A percentile compares a stretch with the other conserved stretches of the same genome.
These are phyloP conservation scores for Pyrrhosoma nymphula DNA, from an alignment of 2,888 invertebrate genomes.

Conservation along the genomic window DNA sequence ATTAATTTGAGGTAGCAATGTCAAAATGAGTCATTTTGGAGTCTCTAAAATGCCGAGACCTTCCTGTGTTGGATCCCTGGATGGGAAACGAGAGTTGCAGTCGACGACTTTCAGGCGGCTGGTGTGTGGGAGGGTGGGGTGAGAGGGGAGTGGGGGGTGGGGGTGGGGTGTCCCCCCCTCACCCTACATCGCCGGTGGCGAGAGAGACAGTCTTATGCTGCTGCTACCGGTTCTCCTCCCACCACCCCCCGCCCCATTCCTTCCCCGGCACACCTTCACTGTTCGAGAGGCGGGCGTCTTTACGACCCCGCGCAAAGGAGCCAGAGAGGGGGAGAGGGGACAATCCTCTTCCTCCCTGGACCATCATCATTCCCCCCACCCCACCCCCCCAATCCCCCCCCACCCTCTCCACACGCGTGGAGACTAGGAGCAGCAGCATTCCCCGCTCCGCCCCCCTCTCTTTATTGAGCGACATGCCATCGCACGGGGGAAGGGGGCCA, in stretches of 20 bases:
- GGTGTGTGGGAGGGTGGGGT: neutral
- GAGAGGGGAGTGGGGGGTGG: neutral
- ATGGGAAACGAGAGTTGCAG: too few species aligned
- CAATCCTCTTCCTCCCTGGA: neutral
- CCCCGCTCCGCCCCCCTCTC: neutral
- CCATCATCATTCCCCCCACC: neutral
- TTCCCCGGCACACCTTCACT: neutral
- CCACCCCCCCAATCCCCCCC: neutral
- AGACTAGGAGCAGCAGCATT: neutral
- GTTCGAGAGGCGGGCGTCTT: neutral
- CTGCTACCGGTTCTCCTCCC: neutral
- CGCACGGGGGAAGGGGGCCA: neutral
- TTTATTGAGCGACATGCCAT: conserved; percentile 39
- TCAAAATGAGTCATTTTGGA: too few species aligned
- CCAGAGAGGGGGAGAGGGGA: too few species aligned
- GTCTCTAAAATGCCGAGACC: too few species aligned
- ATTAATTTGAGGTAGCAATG: too few species aligned
- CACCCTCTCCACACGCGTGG: neutral
- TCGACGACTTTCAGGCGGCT: neutral
- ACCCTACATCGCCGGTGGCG: too few species aligned
- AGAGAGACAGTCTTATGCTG: neutral
- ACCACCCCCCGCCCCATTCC: neutral
- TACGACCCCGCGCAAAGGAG: neutral
- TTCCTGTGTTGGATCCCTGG: too few species aligned
- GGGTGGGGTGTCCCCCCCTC: neutral